Conservation (phyloP, 1,140 invertebrate genomes). For the Reticulitermes speratus region DNA sequence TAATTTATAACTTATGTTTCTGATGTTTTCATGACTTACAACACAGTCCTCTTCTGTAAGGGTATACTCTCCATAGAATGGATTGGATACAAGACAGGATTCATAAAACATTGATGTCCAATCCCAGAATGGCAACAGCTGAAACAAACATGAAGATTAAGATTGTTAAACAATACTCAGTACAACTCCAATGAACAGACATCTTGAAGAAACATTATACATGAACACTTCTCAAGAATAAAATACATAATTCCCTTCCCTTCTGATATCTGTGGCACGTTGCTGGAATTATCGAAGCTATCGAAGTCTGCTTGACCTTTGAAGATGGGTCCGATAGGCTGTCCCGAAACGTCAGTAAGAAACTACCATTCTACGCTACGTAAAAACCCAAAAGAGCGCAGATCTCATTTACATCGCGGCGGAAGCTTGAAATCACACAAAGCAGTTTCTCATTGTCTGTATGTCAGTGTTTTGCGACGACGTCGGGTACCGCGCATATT, state of each 20-base stretch:
- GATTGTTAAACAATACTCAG: not conserved
- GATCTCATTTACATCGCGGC: too few species aligned
- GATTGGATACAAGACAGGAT: slow-evolving; percentile 68
- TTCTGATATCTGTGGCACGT: too few species aligned
- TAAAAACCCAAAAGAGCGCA: too few species aligned
- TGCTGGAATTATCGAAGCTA: too few species aligned
- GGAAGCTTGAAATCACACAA: too few species aligned
- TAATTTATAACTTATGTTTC: not conserved
- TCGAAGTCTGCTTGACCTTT: too few species aligned
- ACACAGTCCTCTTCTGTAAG: slow-evolving; percentile 57
- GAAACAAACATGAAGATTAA: not conserved
- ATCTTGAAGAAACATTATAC: not conserved
- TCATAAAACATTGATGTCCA: slow-evolving; percentile 77
- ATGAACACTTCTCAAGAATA: not conserved
- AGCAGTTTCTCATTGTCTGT: too few species aligned
- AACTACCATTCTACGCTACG: too few species aligned
- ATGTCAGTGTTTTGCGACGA: too few species aligned
- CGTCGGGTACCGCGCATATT: too few species aligned
- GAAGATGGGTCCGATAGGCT: too few species aligned
- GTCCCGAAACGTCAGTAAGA: too few species aligned
- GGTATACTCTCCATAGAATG: slow-evolving; percentile 56
- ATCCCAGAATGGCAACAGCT: slow-evolving; percentile 71
- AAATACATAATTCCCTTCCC: not conserved
- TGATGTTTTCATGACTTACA: slow-evolving; percentile 44
- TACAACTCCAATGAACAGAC: not conserved